Evolutionary conservation across 1,140 invertebrate species (phyloP).

Genomic region (Bradynema listronoti): DNA sequence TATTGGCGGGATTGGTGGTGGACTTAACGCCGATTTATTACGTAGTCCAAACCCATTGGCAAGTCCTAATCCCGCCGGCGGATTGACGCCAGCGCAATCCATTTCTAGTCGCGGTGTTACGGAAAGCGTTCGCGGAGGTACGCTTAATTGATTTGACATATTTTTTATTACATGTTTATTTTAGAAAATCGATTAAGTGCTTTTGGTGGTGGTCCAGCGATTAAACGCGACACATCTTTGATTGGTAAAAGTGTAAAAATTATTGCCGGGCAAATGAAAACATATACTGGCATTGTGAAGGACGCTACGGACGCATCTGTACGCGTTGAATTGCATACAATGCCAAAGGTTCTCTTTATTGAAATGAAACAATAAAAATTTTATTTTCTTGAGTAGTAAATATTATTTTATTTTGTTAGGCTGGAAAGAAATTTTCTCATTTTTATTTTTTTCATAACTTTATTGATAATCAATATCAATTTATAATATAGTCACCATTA

Average conservation of each 20-base stretch:
- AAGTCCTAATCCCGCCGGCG: slow-evolving; percentile 29
- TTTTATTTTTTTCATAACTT: too few relatives aligned
- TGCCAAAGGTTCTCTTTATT: slow-evolving; percentile 65
- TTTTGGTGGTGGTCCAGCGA: slow-evolving; percentile 66
- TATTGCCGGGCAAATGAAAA: slow-evolving; percentile 90
- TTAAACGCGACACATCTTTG: slow-evolving; percentile 76
- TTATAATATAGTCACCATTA: too few relatives aligned
- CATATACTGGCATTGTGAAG: slow-evolving; percentile 67
- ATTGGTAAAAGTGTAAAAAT: slow-evolving; percentile 97
- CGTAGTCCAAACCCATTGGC: slow-evolving; percentile 34
- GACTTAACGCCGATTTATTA: too few relatives aligned
- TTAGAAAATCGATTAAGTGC: slow-evolving; percentile 58
- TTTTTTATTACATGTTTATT: not conserved
- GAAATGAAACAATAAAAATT: too few relatives aligned
- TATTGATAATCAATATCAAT: too few relatives aligned
- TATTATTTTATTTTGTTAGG: too few relatives aligned
- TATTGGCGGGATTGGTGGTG: too few relatives aligned
- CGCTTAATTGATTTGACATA: not conserved
- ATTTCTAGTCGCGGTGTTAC: slow-evolving; percentile 17
- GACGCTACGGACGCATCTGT: slow-evolving; percentile 90
- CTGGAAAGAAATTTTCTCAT: too few relatives aligned
- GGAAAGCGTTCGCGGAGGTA: slow-evolving; percentile 21
- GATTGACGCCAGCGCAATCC: slow-evolving; percentile 27
- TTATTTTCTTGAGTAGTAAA: too few relatives aligned
- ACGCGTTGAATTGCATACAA: slow-evolving; percentile 88